Evolutionary conservation across 2,113 vertebrate genomes (phyloP), one percentile per base, ranked within the genome.

Genomic region (Nothocercus julius): DNA sequence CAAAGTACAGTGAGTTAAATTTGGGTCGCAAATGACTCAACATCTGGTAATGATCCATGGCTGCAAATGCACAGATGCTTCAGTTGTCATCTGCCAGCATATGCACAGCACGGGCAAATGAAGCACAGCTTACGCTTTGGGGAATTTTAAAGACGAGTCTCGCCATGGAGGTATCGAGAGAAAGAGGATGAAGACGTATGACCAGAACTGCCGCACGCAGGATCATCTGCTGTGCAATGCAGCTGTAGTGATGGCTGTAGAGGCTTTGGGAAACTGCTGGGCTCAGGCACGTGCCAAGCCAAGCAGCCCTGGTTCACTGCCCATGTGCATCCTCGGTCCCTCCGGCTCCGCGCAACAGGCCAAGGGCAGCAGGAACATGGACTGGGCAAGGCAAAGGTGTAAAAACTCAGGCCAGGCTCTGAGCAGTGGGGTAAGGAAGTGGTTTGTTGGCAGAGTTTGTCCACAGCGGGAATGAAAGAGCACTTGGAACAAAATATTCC

Each of bases 1-100:
- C 94, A 89, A 93, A 92, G 92, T 87, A 95, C 83, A 76, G 94
- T 87, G 91, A 73, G 76, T 94, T 95, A 96, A 95, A 95, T 95
- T 53, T 80, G 88, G 85, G 93, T 77, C 90, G 15, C 79, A 40
- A 87, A 96, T 96, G 95, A 97, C 91, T 96, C 92, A 95, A 94
- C 93, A 96, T 88, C 93, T 95, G 95, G 91, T 94, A 70, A 85
- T 6, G 7, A 90, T 92, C 89, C 85, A 21, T 36, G 79, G 92
- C 82, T 93, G 85, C 78, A 81, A 86, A 87, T 14, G 64, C 66
- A 54, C 87, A 95, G 91, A 95, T 92, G 91, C 69, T 76, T 93
- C 38, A 11, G 32, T 44, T 92, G 91, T 91, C 94, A 95, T 81
- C 92, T 74, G 66, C 94, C 47, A n/a, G 74, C 83, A 92, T 8